phyloP scores from a whole-genome alignment of 2,888 invertebrate genomes.

The Agrilus biguttatus region DNA sequence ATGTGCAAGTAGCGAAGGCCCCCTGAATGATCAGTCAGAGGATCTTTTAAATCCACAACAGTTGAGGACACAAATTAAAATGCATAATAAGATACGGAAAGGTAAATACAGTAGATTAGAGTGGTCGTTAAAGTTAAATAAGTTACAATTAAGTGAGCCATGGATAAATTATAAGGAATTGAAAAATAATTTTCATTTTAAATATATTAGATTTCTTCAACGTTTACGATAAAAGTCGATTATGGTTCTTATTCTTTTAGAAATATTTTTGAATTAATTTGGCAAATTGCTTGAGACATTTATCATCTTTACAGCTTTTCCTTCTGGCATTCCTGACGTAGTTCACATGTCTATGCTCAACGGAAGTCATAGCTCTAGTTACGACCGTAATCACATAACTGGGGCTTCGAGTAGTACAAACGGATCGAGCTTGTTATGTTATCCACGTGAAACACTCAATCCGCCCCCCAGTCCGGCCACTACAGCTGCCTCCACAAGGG shows the following conservation, averaged over 20 bases:
- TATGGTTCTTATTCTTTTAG: too few species aligned
- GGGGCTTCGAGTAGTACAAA: conserved; percentile 55
- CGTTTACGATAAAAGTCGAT: too few species aligned
- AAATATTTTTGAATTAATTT: too few species aligned
- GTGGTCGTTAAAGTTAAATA: too few species aligned
- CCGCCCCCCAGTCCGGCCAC: conserved; percentile 85
- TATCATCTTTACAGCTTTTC: neutral
- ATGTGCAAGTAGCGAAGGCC: conserved; percentile 17
- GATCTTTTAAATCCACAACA: conserved; percentile 47
- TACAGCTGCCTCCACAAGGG: conserved; percentile 43
- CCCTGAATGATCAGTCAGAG: conserved; percentile 44
- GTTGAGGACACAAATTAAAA: conserved; percentile 21
- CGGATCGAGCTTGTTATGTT: conserved; percentile 38
- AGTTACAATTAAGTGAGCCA: too few species aligned
- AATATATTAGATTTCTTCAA: too few species aligned
- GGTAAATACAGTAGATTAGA: conserved; percentile 9
- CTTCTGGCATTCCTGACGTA: conserved; percentile 29
- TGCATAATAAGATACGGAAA: conserved; percentile 24
- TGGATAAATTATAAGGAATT: neutral
- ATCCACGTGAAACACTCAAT: conserved; percentile 77
- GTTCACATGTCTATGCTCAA: conserved; percentile 53
- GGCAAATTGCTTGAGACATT: too few species aligned
- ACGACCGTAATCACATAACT: conserved; percentile 50
- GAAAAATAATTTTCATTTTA: too few species aligned
- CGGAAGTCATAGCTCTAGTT: conserved; percentile 47